Conservation (phyloP, 2,888 invertebrate genomes). For the Heliconius ismenius region DNA sequence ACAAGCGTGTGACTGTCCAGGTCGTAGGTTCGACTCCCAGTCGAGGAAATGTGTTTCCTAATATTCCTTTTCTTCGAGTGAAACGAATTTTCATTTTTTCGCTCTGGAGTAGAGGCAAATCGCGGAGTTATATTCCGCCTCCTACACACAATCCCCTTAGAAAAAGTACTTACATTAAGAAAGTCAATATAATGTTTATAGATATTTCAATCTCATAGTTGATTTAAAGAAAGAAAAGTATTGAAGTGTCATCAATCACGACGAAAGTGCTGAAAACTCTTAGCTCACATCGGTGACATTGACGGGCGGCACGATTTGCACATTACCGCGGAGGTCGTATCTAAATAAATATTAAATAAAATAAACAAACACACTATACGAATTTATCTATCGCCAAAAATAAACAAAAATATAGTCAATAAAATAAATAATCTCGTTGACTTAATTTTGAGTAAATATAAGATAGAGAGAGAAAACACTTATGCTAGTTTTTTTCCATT, state of each 20-base stretch:
- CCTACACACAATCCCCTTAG: no score
- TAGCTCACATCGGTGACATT: slow-evolving; percentile 48
- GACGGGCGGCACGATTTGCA: slow-evolving; percentile 45
- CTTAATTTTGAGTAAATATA: not conserved
- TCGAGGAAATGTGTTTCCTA: no score
- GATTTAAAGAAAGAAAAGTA: slow-evolving; percentile 38
- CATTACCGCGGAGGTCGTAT: slow-evolving; percentile 41
- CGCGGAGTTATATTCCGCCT: no score
- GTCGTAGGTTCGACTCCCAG: no score
- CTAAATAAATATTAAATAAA: slow-evolving; percentile 16
- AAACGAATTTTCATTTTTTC: no score
- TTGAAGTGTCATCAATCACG: slow-evolving; percentile 61
- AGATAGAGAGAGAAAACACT: not conserved
- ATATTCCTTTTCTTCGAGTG: no score
- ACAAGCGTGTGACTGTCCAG: not conserved
- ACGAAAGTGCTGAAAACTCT: slow-evolving; percentile 55
- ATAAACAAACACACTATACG: not conserved
- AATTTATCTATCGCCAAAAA: slow-evolving; percentile 15
- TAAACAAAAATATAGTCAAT: not conserved
- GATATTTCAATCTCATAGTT: slow-evolving; percentile 22
- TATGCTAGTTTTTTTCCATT: not conserved
- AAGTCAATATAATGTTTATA: slow-evolving; percentile 26
- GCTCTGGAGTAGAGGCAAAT: no score
- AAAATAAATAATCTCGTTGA: no score
- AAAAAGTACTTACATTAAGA: not conserved